Evolutionary conservation across 1,140 invertebrate species (phyloP).

Genomic region (Bombus sylvicola): DNA sequence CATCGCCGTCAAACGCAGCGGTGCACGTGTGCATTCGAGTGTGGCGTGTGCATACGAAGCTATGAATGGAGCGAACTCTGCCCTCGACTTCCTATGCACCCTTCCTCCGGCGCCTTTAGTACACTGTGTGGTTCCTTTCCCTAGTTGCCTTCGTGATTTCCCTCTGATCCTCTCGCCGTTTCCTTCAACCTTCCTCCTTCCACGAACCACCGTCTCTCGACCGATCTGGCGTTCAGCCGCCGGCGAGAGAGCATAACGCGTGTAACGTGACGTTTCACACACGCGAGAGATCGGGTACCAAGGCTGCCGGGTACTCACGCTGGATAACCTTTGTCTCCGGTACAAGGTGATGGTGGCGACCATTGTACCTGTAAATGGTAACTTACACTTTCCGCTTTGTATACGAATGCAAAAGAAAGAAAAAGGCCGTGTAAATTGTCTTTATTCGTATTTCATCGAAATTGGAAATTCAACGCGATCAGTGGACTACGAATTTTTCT

Average conservation of each 20-base stretch:
- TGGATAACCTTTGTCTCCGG: background rate
- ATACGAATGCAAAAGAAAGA: too few species aligned
- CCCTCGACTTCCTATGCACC: slow-evolving; percentile 34
- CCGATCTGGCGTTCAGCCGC: background rate
- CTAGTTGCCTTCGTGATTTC: background rate
- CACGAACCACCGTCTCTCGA: background rate
- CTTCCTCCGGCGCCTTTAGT: background rate
- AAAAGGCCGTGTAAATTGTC: too few species aligned
- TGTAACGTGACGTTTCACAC: slow-evolving; percentile 66
- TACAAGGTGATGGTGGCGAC: too few species aligned
- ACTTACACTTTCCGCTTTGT: too few species aligned
- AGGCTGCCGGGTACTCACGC: background rate
- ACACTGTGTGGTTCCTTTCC: slow-evolving; percentile 7
- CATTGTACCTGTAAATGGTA: too few species aligned
- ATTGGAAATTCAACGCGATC: too few species aligned
- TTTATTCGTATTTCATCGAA: too few species aligned
- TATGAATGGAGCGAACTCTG: slow-evolving; percentile 71
- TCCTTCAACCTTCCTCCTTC: slow-evolving; percentile 29
- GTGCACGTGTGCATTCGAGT: slow-evolving; percentile 43
- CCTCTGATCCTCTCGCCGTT: background rate
- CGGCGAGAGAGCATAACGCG: slow-evolving; percentile 44
- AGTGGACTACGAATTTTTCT: too few species aligned
- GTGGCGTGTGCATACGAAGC: slow-evolving; percentile 33
- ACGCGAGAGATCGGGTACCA: background rate
- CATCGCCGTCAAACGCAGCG: slow-evolving; percentile 33